Evolutionary conservation across 2,888 invertebrate species (phyloP), one percentile per base, ranked within the genome.

Genomic region (Eudemis profundana): DNA sequence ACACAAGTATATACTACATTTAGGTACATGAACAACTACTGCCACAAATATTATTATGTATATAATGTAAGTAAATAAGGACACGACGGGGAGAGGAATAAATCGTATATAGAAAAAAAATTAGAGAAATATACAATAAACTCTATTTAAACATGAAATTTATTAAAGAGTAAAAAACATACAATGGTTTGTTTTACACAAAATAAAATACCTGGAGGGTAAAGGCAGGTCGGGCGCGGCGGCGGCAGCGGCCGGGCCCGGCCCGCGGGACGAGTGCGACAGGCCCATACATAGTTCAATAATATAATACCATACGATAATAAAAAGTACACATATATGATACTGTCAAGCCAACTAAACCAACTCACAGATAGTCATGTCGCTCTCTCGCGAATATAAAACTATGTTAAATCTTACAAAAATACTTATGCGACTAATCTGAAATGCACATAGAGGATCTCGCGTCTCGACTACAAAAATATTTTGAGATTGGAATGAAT

Each of bases 401-500:
- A 89, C 88, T 89, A 91, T 86, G 83, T 89, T 86, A 86, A 89
- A 89, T 88, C 92, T 92, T 92, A 92, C 87, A 92, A 92, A 92
- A 92, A 91, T 91, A 91, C 92, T 92, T 92, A 91, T 87, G 86
- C 82, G 83, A 86, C 89, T 91, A 91, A 87, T 91, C 85, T 89
- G 86, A 91, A 92, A 91, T 91, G 91, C 92, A 92, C 86, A 89
- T 87, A 87, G 87, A 90, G 88, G 90, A 87, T 87, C 86, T 85
- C 86, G 82, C 86, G 86, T 88, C 89, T 89, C 86, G 79, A 87
- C 91, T 92, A 92, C 87, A 92, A 92, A 92, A 92, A 91, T 92
- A 92, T 90, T 87, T 81, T 89, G 90, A 89, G 91, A 90, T 90
- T 92, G 92, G 92, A 92, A 92, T 92, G 92, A 90, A 90, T 78